Base-by-base conservation (phyloP, 2,113 vertebrate species). In the Anolis carolinensis region DNA sequence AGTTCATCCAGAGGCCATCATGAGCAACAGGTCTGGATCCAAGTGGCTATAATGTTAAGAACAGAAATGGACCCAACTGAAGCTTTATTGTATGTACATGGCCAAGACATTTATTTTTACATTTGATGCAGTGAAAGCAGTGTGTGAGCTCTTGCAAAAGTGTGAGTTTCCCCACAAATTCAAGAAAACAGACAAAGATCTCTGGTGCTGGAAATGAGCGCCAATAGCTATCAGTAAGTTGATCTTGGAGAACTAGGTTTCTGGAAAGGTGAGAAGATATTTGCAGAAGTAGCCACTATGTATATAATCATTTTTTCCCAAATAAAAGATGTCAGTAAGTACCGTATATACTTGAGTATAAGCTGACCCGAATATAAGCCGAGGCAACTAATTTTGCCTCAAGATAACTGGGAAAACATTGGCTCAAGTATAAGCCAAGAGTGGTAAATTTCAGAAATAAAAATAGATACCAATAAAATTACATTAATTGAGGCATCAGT, bases 31-130 rank as follows among this genome's bases (percentile, higher is more conserved):
- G 86, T 93, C 85, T 89, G 27, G 73, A 91, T 85, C 84, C 84
- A 92, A 84, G 88, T 82, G 93, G 92, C 91, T 91, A 93, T 88
- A 93, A 94, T n/a, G 90, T 89, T 92, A 88, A 74, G n/a, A 65
- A 83, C 90, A 88, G 55, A 79, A 93, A 89, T 88, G 79, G 65
- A 50, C 83, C 82, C 93, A 94, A 90, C 90, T 90, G 93, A 83
- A 74, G 90, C 85, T 25, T 93, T 94, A 92, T 94, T 93, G 88
- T 36, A 88, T 92, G 92, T 93, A 93, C 88, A 92, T 92, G 93
- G 79, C 84, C 89, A 55, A 55, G 9, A 11, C 32, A 70, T 59
- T 79, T 52, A 39, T 80, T 63, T 65, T 44, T 48, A 23, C 21
- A 25, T 72, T 79, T 62, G 62, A 63, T 14, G 32, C 50, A 59